Percentiles rank a stretch among this genome's conserved stretches.
These are phyloP conservation scores for Oncorhynchus keta DNA, from an alignment of 2,113 vertebrate species.

Conservation along the genomic window DNA sequence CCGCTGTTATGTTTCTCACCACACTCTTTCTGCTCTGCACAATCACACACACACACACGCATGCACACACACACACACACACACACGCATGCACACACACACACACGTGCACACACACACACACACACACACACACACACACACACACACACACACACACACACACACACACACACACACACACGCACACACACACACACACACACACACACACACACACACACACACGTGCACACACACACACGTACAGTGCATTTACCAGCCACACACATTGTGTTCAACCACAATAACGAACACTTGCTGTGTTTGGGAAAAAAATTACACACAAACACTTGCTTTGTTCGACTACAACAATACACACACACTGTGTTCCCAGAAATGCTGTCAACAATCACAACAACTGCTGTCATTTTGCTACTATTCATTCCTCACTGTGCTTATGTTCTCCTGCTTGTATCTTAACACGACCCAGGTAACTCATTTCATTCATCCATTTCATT, in stretches of 20 bases:
- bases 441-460: neutral
- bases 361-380: neutral
- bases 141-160: too few species aligned
- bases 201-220: constrained; percentile 27
- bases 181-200: constrained; percentile 28
- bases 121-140: constrained; percentile 2
- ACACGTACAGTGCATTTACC: too few species aligned
- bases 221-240: neutral
- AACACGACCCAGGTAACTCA: too few species aligned
- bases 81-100: constrained; percentile 26
- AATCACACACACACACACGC: constrained; percentile 47
- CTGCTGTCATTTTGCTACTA: constrained; percentile 31
- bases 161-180: constrained; percentile 20
- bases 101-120: neutral
- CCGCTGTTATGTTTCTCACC: constrained; percentile 40
- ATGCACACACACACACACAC: constrained; percentile 3
- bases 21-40: constrained; percentile 43
- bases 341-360: neutral
- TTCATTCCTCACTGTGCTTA: neutral
- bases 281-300: too few species aligned
- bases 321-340: too few species aligned
- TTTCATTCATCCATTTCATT: too few species aligned
- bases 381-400: constrained; percentile 47
- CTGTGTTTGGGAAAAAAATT: too few species aligned
- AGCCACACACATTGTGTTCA: neutral